A percentile compares a stretch with the other conserved stretches of the same genome.
Conservation (phyloP, 2,113 vertebrate species). For the Rhagologus leucostigma region DNA sequence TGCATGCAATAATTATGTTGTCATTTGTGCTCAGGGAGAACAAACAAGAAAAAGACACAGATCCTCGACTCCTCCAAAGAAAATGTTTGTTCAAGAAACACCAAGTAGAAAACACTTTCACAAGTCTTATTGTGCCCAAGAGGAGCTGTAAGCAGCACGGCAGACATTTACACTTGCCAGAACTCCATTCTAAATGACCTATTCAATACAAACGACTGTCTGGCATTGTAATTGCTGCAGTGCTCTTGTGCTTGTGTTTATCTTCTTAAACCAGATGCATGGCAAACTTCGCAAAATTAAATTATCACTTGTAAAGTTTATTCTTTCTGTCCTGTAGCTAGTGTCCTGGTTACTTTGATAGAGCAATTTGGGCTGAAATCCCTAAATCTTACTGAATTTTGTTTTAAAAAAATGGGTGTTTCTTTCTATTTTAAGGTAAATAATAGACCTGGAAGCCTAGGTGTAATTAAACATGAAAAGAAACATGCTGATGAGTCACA, state of each 20-base stretch:
- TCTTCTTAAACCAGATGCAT: not conserved
- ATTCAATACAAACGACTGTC: slow-evolving; percentile 26
- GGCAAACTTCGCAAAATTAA: not conserved
- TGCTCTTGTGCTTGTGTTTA: not conserved
- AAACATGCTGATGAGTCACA: not conserved
- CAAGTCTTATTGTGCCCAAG: slow-evolving; percentile 57
- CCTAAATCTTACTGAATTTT: not conserved
- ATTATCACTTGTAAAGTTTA: not conserved
- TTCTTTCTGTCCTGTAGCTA: not conserved
- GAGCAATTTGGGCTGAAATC: not conserved
- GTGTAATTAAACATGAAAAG: not conserved
- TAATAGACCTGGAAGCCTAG: not conserved
- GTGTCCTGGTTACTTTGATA: not conserved
- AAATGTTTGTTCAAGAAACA: slow-evolving; percentile 61
- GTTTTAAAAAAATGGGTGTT: not conserved
- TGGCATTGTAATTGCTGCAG: slow-evolving; percentile 4
- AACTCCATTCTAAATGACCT: slow-evolving; percentile 42
- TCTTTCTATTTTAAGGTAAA: not conserved
- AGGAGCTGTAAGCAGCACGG: slow-evolving; percentile 15
- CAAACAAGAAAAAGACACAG: slow-evolving; percentile 32
- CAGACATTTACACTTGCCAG: slow-evolving; percentile 50
- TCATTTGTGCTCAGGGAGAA: slow-evolving; percentile 24
- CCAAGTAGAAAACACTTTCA: slow-evolving; percentile 52
- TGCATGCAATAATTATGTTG: not conserved
- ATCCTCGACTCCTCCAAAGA: slow-evolving; percentile 7